A percentile compares a stretch with the other conserved stretches of the same genome.
Evolutionary conservation across 1,140 invertebrate species (phyloP).

Genomic region (Hormaphis cornu): DNA sequence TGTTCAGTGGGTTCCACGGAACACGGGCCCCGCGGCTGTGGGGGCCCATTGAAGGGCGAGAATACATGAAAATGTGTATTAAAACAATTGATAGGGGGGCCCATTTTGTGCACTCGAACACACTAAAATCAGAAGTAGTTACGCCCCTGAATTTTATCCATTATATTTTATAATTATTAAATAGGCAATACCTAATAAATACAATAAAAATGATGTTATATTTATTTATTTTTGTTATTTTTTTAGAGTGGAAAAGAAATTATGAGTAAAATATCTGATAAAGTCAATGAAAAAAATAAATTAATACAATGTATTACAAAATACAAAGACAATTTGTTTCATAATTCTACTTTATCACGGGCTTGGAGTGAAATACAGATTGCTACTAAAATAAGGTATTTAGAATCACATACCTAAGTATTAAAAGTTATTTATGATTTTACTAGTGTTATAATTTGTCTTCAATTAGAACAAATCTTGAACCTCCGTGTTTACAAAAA

Average conservation of each 20-base stretch:
- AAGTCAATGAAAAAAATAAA: not conserved
- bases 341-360: slow-evolving; percentile 56
- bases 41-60: no score
- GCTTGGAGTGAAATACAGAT: slow-evolving; percentile 64
- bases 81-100: no score
- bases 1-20: no score
- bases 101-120: no score
- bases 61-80: no score
- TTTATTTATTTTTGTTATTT: not conserved
- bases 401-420: not conserved
- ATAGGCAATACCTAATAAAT: no score
- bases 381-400: slow-evolving; percentile 44
- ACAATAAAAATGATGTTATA: not conserved
- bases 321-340: slow-evolving; percentile 31
- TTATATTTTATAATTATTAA: no score
- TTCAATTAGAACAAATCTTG: slow-evolving; percentile 39
- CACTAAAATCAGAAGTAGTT: no score
- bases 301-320: slow-evolving; percentile 1
- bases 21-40: no score
- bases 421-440: no score
- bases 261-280: slow-evolving; percentile 9
- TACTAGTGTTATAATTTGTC: not conserved
- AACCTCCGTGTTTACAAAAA: slow-evolving; percentile 58
- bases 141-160: no score
- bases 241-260: slow-evolving; percentile 14